Evolutionary conservation across 2,888 invertebrate genomes (phyloP), one percentile per base, ranked within the genome.

Genomic region (Ptychoptera contaminata): DNA sequence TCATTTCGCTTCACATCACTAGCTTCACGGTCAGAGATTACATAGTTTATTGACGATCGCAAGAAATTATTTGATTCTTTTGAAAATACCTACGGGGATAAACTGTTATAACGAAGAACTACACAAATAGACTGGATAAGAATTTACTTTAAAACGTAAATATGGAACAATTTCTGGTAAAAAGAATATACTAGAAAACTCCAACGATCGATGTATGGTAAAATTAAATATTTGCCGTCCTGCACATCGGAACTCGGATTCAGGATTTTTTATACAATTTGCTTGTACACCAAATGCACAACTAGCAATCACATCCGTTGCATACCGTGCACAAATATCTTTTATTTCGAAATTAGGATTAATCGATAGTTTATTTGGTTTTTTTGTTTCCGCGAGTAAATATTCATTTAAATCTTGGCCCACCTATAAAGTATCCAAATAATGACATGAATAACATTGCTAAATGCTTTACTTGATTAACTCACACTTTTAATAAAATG

Each of bases 1-100:
- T 73, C 73, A 42, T 67, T 63, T 9, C 69, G 58, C 8, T 56
- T 56, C 0, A 50, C 42, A 4, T 63, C 67, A 5, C 58, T 59
- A 10, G 59, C 53, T 43, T 64, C 61, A 2, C 73, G 58, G 10
- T 65, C 58, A 0, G 54, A 42, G 38, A 72, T 64, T 0, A 67
- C 65, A 2, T 63, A 57, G 47, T 56, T 58, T 2, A 72, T 64
- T 1, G 59, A 56, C 0, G 47, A 48, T 1, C 64, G 55, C 7
- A 74, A 43, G 46, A 69, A 72, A 8, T 52, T 48, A 0, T 57
- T 48, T 16, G 55, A 55, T 9, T 61, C 54, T 6, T 49, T 29
- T 0, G 56, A 42, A 40, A 65, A 65, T 30, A 31, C 38, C 31
- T 38, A 30, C 30, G 30, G 9, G 30, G 9, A 7, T 11, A 32